Evolutionary conservation across 2,113 vertebrate species (phyloP).

Genomic region (Colaptes auratus): DNA sequence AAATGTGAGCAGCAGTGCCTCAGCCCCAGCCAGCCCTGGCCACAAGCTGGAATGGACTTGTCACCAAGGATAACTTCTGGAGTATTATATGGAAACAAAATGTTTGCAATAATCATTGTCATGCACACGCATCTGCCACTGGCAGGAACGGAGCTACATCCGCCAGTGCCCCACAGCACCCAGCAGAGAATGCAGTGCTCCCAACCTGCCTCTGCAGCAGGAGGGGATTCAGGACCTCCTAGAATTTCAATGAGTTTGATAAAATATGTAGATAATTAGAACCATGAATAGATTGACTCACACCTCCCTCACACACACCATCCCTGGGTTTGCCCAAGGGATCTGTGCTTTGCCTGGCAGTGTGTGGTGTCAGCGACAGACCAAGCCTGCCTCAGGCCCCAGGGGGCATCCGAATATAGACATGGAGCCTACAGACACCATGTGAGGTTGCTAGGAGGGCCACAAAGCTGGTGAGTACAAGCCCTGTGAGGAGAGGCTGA

Average conservation of each 20-base stretch:
- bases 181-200: background rate
- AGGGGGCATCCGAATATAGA: background rate
- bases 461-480: too few relatives aligned
- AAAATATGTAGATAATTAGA: background rate
- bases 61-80: slow-evolving; percentile 6
- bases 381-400: background rate
- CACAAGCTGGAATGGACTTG: background rate
- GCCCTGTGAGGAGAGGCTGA: too few relatives aligned
- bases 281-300: background rate
- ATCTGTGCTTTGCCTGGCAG: background rate
- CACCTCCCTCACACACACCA: too few relatives aligned
- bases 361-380: background rate
- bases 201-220: background rate
- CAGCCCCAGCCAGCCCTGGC: background rate
- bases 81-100: background rate
- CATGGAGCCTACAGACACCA: background rate
- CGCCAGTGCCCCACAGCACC: background rate
- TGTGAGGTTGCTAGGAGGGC: background rate
- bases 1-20: background rate
- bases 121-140: background rate
- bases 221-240: background rate
- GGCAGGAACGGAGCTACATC: background rate
- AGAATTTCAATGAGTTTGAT: background rate
- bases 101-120: background rate
- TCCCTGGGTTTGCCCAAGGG: background rate